Conservation (phyloP, 2,113 vertebrate species). For the Ahaetulla prasina region DNA sequence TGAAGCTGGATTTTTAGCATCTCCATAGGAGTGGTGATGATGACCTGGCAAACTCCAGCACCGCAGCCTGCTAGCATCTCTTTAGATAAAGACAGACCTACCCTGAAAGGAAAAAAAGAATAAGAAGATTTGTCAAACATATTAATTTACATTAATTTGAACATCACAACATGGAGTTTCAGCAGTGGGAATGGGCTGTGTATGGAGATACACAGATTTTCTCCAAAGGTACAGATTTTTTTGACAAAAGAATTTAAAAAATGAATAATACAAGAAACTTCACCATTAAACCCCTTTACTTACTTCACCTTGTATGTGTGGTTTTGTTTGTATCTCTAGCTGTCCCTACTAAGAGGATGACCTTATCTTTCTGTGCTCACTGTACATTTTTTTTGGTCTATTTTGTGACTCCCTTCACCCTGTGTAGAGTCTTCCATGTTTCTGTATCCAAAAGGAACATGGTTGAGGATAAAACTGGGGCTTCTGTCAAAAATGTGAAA, state of each 20-base stretch:
- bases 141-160: background rate
- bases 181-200: background rate
- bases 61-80: slow-evolving; percentile 87
- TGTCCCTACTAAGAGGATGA: background rate
- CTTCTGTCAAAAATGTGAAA: background rate
- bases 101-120: background rate
- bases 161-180: background rate
- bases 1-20: slow-evolving; percentile 91
- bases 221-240: background rate
- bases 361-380: background rate
- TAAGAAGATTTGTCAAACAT: background rate
- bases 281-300: background rate
- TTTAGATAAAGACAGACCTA: slow-evolving; percentile 69
- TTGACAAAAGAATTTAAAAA: background rate
- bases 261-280: background rate
- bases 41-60: slow-evolving; percentile 84
- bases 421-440: background rate
- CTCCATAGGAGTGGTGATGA: slow-evolving; percentile 86
- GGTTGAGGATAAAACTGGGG: background rate
- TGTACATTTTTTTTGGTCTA: background rate
- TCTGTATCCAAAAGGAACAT: background rate
- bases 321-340: background rate
- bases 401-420: background rate
- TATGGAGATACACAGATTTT: background rate
- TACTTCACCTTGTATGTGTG: background rate